A percentile compares a stretch with the other conserved stretches of the same genome.
phyloP scores from a whole-genome alignment of 2,888 invertebrate genomes.

The Lasioglossum leucozonium region DNA sequence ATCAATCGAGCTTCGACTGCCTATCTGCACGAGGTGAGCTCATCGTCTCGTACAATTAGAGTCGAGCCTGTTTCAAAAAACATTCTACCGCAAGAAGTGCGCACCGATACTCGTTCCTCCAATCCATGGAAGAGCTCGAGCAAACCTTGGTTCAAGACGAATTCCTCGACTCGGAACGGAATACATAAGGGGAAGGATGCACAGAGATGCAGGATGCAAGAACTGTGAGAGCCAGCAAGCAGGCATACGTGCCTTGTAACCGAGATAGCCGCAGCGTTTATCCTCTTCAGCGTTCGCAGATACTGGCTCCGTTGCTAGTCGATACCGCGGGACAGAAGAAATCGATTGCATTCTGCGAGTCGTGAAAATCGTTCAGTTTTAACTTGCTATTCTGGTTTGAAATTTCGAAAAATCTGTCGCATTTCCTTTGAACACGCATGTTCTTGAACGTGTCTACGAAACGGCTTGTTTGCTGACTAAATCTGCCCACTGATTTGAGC shows the following conservation, averaged over 20 bases:
- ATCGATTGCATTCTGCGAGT: conserved; percentile 34
- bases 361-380: conserved; percentile 34
- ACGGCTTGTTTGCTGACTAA: too few species aligned
- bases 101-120: conserved; percentile 41
- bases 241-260: conserved; percentile 80
- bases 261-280: conserved; percentile 70
- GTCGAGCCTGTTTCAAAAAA: neutral
- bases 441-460: neutral
- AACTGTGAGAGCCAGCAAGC: conserved; percentile 72
- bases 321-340: conserved; percentile 45
- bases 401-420: neutral
- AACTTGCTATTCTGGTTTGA: neutral
- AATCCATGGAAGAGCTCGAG: conserved; percentile 56
- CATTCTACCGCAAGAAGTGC: conserved; percentile 13
- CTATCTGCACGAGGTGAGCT: neutral
- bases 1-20: neutral
- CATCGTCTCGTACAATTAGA: conserved; percentile 1
- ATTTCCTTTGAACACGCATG: neutral
- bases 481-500: neutral
- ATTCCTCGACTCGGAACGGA: conserved; percentile 56
- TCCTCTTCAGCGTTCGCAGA: conserved; percentile 53
- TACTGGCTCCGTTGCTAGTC: conserved; percentile 56
- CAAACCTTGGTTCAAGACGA: conserved; percentile 56
- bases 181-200: conserved; percentile 57
- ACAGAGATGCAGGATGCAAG: conserved; percentile 66